Evolutionary conservation across 2,888 invertebrate genomes (phyloP).

Genomic region (Odontocerum albicorne): DNA sequence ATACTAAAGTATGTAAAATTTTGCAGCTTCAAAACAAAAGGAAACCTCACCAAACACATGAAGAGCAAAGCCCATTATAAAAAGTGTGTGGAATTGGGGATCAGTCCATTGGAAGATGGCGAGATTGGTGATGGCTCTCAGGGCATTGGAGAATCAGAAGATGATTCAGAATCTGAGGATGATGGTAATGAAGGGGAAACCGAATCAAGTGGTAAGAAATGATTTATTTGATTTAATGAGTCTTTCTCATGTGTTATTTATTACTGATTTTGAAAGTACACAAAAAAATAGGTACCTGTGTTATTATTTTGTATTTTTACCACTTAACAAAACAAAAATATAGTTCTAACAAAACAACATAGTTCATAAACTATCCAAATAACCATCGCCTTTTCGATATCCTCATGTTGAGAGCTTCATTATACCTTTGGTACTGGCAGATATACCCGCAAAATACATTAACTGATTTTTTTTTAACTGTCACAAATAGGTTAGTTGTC

Average conservation of each 20-base stretch:
- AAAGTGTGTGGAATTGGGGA: conserved; percentile 83
- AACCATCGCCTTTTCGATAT: no score
- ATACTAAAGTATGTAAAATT: conserved; percentile 23
- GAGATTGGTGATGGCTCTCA: conserved; percentile 60
- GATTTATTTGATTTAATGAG: background rate
- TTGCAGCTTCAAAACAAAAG: conserved; percentile 95
- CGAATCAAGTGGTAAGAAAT: conserved; percentile 66
- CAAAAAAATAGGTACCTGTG: no score
- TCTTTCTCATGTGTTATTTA: background rate
- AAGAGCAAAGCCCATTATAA: conserved; percentile 97
- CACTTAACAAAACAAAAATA: no score
- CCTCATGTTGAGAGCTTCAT: no score
- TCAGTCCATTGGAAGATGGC: conserved; percentile 72
- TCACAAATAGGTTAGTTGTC: no score
- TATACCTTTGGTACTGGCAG: no score
- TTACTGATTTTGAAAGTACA: no score
- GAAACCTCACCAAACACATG: conserved; percentile 97
- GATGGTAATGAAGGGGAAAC: conserved; percentile 63
- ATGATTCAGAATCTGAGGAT: conserved; percentile 66
- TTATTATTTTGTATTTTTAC: no score
- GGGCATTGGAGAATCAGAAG: conserved; percentile 59
- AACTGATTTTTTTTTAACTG: no score
- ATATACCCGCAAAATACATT: no score
- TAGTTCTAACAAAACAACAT: no score
- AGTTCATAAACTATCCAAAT: no score